These are phyloP conservation scores for Ariolimax columbianus DNA, from an alignment of 2,888 invertebrate species.

Conservation along the genomic window DNA sequence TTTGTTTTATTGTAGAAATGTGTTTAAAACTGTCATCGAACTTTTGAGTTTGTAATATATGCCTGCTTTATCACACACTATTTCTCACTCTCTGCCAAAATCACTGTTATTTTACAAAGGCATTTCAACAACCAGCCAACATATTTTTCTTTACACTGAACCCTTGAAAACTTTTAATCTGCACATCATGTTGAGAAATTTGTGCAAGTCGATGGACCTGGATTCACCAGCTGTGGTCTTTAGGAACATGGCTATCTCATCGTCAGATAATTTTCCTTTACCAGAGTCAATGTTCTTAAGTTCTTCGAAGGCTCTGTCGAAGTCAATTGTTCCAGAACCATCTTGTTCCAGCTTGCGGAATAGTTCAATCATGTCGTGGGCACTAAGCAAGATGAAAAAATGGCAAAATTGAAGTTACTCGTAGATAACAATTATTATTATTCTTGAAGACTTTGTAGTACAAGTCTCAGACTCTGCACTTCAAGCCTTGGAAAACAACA, in stretches of 20 bases:
- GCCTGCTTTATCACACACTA: not conserved
- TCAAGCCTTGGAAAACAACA: too few species aligned
- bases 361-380: conserved; percentile 57
- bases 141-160: not conserved
- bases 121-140: not conserved
- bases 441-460: too few species aligned
- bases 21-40: not conserved
- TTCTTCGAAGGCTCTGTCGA: conserved; percentile 61
- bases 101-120: not conserved
- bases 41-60: not conserved
- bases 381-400: conserved; percentile 51
- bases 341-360: conserved; percentile 59
- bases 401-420: too few species aligned
- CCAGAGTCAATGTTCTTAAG: conserved; percentile 60
- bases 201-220: conserved; percentile 68
- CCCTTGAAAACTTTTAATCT: conserved; percentile 64
- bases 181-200: conserved; percentile 71
- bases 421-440: too few species aligned
- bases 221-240: conserved; percentile 64
- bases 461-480: too few species aligned
- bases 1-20: too few species aligned
- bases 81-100: conserved; percentile 20
- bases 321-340: conserved; percentile 57
- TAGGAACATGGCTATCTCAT: conserved; percentile 63
- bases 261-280: conserved; percentile 58